Conservation (phyloP, 2,888 invertebrate species). For the Julus scanicus region DNA sequence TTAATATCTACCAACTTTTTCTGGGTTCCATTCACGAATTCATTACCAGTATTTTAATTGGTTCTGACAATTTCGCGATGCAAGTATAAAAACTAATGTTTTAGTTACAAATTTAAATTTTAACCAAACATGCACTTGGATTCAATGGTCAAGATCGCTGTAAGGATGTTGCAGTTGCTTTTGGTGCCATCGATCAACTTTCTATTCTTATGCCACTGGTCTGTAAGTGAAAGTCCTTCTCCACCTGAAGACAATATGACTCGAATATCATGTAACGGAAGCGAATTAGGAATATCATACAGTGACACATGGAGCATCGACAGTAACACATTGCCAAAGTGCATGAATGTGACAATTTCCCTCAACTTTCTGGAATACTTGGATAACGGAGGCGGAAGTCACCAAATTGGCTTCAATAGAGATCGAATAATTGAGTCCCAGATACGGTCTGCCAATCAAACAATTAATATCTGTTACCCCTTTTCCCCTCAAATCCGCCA, state of each 20-base stretch:
- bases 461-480: slow-evolving; percentile 20
- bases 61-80: background rate
- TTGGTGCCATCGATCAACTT: background rate
- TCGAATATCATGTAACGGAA: background rate
- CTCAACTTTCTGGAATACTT: background rate
- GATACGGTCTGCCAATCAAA: background rate
- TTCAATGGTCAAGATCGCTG: background rate
- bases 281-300: background rate
- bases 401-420: background rate
- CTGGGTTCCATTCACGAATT: background rate
- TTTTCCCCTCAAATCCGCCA: slow-evolving; percentile 40
- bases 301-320: background rate
- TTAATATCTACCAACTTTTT: background rate
- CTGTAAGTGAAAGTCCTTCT: background rate
- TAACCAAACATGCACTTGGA: background rate
- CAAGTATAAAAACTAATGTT: background rate
- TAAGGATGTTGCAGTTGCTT: background rate
- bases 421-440: background rate
- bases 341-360: background rate
- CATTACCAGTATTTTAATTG: background rate
- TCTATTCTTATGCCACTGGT: background rate
- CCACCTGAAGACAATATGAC: background rate
- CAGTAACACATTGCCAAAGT: background rate
- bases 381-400: background rate
- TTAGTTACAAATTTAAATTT: background rate